These are phyloP conservation scores for Yponomeuta sedellus DNA, from an alignment of 2,888 invertebrate genomes.

Conservation along the genomic window DNA sequence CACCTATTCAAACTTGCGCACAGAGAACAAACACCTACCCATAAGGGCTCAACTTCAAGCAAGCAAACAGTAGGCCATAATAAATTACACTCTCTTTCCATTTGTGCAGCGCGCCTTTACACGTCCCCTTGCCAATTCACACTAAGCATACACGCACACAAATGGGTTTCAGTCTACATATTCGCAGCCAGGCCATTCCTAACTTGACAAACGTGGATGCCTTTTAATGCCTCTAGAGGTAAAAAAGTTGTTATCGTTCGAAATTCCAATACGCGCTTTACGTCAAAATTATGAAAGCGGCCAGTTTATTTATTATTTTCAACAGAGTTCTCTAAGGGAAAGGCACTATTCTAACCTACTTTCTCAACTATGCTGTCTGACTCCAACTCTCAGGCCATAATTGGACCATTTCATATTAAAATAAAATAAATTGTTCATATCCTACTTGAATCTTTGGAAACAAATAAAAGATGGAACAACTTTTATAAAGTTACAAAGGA, in stretches of 20 bases:
- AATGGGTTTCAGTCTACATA: neutral
- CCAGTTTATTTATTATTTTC: no score
- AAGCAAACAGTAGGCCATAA: constrained; percentile 10
- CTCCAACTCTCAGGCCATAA: no score
- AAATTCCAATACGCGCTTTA: neutral
- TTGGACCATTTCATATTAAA: no score
- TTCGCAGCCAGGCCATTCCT: neutral
- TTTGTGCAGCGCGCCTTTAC: constrained; percentile 9
- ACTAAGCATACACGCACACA: constrained; percentile 10
- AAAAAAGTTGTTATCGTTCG: neutral
- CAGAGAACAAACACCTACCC: neutral
- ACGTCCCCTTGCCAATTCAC: constrained; percentile 13
- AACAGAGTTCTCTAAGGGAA: no score
- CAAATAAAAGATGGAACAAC: neutral
- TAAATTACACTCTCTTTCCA: constrained; percentile 16
- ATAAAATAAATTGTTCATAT: no score
- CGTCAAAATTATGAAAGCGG: no score
- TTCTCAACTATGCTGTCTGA: no score
- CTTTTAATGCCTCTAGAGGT: neutral
- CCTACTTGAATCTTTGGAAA: neutral
- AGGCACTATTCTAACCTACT: no score
- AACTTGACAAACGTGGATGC: neutral
- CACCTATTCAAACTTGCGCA: neutral
- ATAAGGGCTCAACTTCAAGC: neutral
- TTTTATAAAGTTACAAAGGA: neutral